Base-by-base conservation (phyloP, 2,113 vertebrate species). In the Chionodraco myersi region DNA sequence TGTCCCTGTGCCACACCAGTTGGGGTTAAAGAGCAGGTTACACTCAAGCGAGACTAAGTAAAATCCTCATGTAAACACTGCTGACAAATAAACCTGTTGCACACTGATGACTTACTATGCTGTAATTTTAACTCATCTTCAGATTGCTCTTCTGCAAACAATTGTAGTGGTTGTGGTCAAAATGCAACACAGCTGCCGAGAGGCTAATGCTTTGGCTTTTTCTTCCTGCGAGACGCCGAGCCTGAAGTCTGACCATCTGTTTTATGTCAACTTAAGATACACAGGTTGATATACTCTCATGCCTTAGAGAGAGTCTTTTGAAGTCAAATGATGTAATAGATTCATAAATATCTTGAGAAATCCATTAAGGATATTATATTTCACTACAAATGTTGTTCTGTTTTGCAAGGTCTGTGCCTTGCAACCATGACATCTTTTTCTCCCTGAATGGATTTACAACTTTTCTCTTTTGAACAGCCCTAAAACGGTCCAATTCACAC, bases 181-280 rank as follows among this genome's bases (percentile, higher is more conserved):
- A 82, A 91, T 72, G 75, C 48, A 83, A 83, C 64, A 67, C 86
- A 93, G 86, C 86, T 87, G 84, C 72, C 75, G 86, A 79, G 69
- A 58, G 65, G 56, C 69, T 30, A 63, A 87, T 61, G 41, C 71
- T 85, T 76, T 81, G 57, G 51, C 70, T 66, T 52, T 74, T 54
- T 48, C 56, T 51, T 65, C 45, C 60, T 54, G 30, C 15, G 5
- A 68, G 62, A 84, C 44, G 18, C 6, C 7, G 41, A 67, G 76
- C 56, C 76, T 60, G 58, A 80, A 23, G 60, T 83, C 56, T 62
- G 60, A 52, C 21, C 80, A 79, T 84, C 80, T 86, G 74, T 83
- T 88, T 72, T 3, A 75, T 45, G 65, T 88, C 59, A 61, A 67
- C 26, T 62, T 59, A 44, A 45, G 58, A 80, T 73, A 65, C 41